A percentile compares a stretch with the other conserved stretches of the same genome.
Conservation (phyloP, 2,113 vertebrate genomes). For the Atractosteus spatula region DNA sequence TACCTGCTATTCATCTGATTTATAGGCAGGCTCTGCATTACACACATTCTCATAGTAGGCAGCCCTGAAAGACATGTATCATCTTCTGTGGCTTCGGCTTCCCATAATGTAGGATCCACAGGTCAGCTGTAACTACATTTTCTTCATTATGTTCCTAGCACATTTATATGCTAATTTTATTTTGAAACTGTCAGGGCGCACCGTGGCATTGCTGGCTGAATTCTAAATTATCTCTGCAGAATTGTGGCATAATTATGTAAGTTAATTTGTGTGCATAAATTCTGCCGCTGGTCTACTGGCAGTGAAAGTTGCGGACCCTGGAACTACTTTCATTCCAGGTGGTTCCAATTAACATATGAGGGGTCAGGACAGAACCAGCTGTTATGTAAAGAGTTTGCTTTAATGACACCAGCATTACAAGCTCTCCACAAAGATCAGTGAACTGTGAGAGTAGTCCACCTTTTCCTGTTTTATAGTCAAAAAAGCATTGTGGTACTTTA, state of each 20-base stretch:
- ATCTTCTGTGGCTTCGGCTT: conserved; percentile 7
- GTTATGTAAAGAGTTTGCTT: not conserved
- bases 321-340: conserved; percentile 26
- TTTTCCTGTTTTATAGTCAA: too few relatives aligned
- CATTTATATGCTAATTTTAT: conserved; percentile 29
- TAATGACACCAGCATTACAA: not conserved
- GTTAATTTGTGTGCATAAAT: conserved; percentile 23
- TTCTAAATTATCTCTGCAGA: conserved; percentile 29
- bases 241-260: conserved; percentile 26
- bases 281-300: conserved; percentile 1
- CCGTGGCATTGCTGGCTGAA: conserved; percentile 25
- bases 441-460: too few relatives aligned
- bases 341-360: conserved; percentile 36
- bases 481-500: too few relatives aligned
- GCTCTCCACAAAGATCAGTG: not conserved
- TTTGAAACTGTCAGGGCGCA: conserved; percentile 25
- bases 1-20: conserved; percentile 1
- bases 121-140: conserved; percentile 2
- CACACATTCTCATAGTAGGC: not conserved
- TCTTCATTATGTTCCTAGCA: conserved; percentile 19
- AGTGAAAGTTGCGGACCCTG: conserved; percentile 26
- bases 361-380: conserved; percentile 22
- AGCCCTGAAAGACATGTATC: not conserved
- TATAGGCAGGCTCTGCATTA: not conserved
- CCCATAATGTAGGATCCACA: conserved; percentile 18